Evolutionary conservation across 1,140 invertebrate genomes (phyloP).

Genomic region (Bombus balteatus): DNA sequence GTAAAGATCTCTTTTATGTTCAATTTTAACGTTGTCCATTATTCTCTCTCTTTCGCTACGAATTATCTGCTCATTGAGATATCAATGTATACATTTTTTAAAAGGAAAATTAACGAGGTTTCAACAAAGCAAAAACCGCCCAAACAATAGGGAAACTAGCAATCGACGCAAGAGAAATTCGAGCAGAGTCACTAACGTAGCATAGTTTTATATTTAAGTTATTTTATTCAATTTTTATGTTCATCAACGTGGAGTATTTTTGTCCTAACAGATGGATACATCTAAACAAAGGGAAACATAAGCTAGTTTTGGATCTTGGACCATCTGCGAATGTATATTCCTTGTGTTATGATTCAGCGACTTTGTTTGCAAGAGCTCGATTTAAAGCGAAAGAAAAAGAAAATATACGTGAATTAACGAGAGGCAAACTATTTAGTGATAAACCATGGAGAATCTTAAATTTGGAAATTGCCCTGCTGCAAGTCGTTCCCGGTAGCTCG

Average conservation of each 20-base stretch:
- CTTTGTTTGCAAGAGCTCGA: not conserved
- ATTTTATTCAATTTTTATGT: not conserved
- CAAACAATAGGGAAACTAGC: not conserved
- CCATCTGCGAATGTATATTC: not conserved
- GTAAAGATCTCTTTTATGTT: constrained; percentile 82
- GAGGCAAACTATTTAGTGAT: not conserved
- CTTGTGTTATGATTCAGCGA: not conserved
- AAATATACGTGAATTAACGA: not conserved
- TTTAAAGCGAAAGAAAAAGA: not conserved
- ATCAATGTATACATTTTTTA: not conserved
- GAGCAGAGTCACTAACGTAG: not conserved
- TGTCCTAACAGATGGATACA: not conserved
- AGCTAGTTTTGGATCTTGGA: not conserved
- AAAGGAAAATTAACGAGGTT: not conserved
- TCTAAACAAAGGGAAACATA: not conserved
- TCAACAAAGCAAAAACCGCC: not conserved
- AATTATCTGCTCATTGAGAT: not conserved
- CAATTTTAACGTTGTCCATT: constrained; percentile 71
- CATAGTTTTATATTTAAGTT: not conserved
- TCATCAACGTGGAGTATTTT: not conserved
- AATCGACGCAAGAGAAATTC: not conserved
- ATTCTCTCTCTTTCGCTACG: not conserved
- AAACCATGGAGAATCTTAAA: not conserved
- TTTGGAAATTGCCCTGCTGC: not conserved
- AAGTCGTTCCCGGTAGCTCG: not conserved